Percentiles rank a stretch among this genome's conserved stretches.
Conservation (phyloP, 2,888 invertebrate species). For the Pantelozetes paolii region DNA sequence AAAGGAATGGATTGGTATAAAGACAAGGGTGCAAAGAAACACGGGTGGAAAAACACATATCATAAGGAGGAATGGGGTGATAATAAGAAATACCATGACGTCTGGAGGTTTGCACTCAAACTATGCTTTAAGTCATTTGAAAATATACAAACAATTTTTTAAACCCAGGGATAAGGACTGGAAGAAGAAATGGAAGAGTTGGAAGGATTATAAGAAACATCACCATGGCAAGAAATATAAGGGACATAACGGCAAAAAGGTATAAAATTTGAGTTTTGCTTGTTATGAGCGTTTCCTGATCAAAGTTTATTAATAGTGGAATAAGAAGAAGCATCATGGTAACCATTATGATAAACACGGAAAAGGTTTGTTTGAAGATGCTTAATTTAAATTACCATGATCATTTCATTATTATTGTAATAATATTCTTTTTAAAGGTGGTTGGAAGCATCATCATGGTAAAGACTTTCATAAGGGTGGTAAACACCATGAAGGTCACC, state of each 20-base stretch:
- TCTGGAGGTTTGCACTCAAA: slow-evolving; percentile 38
- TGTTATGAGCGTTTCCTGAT: too few species aligned
- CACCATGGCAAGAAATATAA: not conserved
- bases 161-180: slow-evolving; percentile 37
- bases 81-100: slow-evolving; percentile 38
- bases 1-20: slow-evolving; percentile 31
- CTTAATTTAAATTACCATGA: too few species aligned
- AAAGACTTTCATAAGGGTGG: slow-evolving; percentile 18
- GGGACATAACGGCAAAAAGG: slow-evolving; percentile 4
- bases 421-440: too few species aligned
- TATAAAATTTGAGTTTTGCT: too few species aligned
- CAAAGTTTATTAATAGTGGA: too few species aligned
- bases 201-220: not conserved
- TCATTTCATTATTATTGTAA: too few species aligned
- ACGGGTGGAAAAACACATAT: slow-evolving; percentile 42
- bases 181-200: slow-evolving; percentile 33
- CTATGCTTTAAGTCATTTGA: too few species aligned
- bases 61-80: slow-evolving; percentile 44
- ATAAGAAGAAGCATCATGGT: slow-evolving; percentile 14
- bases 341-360: slow-evolving; percentile 31
- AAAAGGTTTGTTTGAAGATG: slow-evolving; percentile 1
- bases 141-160: not conserved
- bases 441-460: slow-evolving; percentile 19
- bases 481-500: not conserved
- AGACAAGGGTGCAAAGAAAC: slow-evolving; percentile 40